These are phyloP conservation scores for Mus musculus DNA, from an alignment of 2,113 vertebrate species.

Conservation along the genomic window DNA sequence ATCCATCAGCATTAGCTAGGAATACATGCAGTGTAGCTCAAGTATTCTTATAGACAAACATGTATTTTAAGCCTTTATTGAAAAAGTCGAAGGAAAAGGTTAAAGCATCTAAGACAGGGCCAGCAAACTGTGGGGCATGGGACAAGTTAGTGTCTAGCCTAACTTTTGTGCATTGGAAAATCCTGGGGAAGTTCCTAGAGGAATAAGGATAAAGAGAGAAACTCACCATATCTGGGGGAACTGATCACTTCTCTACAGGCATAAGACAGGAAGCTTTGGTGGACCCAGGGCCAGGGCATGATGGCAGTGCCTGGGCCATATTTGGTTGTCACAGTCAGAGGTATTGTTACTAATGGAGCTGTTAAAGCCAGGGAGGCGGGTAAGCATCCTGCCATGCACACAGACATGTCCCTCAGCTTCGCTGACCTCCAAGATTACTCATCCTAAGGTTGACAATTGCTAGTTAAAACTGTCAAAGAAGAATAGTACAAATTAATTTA, in stretches of 20 bases:
- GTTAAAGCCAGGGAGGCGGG: not conserved
- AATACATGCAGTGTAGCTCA: conserved; percentile 5
- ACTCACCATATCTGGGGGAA: not conserved
- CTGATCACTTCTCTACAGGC: not conserved
- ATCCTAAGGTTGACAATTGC: not conserved
- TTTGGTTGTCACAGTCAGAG: not conserved
- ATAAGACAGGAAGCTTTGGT: not conserved
- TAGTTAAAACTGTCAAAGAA: not conserved
- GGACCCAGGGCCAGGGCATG: not conserved
- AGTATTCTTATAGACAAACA: not conserved
- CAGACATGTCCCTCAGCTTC: not conserved
- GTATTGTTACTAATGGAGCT: too few species aligned
- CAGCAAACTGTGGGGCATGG: not conserved
- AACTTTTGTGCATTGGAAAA: not conserved
- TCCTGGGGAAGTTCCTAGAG: not conserved
- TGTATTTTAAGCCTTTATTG: conserved; percentile 23
- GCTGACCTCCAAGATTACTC: not conserved
- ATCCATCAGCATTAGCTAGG: conserved; percentile 10
- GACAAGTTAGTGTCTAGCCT: not conserved
- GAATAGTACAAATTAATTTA: not conserved
- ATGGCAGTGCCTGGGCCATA: not conserved
- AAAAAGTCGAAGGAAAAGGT: not conserved
- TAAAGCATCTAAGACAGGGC: not conserved
- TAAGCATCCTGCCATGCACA: too few species aligned
- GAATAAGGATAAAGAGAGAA: not conserved